Conservation (phyloP, 2,113 vertebrate species). For the Micronycteris hirsuta region DNA sequence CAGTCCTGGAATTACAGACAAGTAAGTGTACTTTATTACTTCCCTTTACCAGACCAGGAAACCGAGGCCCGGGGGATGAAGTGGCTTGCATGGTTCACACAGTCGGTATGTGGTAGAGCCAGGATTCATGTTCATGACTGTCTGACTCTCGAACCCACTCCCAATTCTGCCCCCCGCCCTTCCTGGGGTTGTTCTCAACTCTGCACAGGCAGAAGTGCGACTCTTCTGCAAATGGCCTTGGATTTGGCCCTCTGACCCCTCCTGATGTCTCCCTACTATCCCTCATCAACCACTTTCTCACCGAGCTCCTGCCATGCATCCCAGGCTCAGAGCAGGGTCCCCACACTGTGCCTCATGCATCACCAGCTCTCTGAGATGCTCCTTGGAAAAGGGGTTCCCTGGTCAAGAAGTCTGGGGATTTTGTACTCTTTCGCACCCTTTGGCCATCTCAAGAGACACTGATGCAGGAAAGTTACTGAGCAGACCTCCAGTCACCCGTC, state of each 20-base stretch:
- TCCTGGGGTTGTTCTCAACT: not conserved
- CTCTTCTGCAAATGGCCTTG: not conserved
- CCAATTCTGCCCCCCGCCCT: rapidly evolving
- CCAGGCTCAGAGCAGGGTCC: not conserved
- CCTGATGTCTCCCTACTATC: not conserved
- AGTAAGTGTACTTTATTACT: not conserved
- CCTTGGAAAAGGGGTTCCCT: not conserved
- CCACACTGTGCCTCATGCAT: not conserved
- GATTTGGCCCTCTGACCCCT: not conserved
- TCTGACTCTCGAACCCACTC: not conserved
- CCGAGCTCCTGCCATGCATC: not conserved
- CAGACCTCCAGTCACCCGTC: not conserved
- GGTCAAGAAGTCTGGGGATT: not conserved
- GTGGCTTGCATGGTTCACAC: not conserved
- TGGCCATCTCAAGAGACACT: not conserved
- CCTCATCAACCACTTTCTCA: not conserved
- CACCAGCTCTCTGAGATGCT: not conserved
- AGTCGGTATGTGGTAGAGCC: not conserved
- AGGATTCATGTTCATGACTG: not conserved
- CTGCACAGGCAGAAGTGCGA: not conserved
- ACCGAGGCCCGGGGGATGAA: not conserved
- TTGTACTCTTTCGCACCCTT: not conserved
- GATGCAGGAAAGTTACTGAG: not conserved
- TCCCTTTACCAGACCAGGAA: not conserved
- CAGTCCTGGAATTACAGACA: not conserved